Base-by-base conservation (phyloP, 2,797 vertebrate species). In the Cercopithecus neglectus region DNA sequence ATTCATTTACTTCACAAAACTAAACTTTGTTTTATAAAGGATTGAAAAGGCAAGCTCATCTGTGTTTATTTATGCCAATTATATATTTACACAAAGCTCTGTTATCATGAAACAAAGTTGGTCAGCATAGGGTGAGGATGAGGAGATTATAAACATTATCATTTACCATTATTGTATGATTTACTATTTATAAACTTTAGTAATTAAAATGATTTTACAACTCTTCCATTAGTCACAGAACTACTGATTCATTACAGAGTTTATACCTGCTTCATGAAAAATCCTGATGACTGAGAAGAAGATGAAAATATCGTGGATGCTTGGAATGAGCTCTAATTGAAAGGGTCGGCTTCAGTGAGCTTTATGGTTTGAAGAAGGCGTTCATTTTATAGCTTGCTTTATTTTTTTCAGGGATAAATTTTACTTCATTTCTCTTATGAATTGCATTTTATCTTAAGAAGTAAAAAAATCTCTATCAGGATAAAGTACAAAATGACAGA, bases 151-250 rank as follows among this genome's bases (percentile, higher is more conserved):
- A 75, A 94, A 70, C 17, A 85, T 95, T 78, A 55, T 82, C 50
- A 90, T 46, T 87, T 57, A 82, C 11, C 9, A 46, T 92, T 82
- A 88, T 75, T 75, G 17, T 70, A 30, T 16, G 89, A 76, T 89
- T 95, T 81, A 17, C 67, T 80, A 24, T 83, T 83, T 85, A 86
- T 74, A 96, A 76, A 67, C 39, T 76, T 72, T 13, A 93, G 33
- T 86, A 41, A 95, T 82, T 93, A 81, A 95, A 96, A 95, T 67
- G 46, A 93, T 64, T 96, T 96, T 74, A 61, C 33, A 92, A 44
- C 50, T 96, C 44, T 74, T 64, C 11, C 76, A 94, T 85, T 96
- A 95, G 84, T 85, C 64, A 89, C n/a, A 81, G 64, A 70, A 90
- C 92, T 91, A 86, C 95, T 89, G 89, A 94, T 91, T 39, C 50